phyloP scores from a whole-genome alignment of 2,888 invertebrate species.

The Morpho achilles region DNA sequence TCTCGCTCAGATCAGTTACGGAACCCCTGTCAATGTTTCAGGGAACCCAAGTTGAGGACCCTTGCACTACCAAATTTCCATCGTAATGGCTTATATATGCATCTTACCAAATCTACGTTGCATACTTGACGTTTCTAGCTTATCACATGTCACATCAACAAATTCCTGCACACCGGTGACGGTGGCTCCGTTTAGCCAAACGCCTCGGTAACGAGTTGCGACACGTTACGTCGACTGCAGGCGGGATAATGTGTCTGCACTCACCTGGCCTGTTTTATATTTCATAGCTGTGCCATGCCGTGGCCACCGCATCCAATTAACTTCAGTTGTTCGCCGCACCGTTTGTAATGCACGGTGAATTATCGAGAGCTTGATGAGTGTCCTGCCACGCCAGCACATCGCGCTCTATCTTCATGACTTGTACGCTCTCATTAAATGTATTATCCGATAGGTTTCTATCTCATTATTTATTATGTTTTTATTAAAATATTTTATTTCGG shows the following conservation, averaged over 20 bases:
- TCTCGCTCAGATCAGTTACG: no score
- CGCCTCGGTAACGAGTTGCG: conserved; percentile 38
- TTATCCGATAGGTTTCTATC: no score
- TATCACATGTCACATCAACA: conserved; percentile 47
- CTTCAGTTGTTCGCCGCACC: conserved; percentile 59
- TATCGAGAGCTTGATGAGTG: conserved; percentile 63
- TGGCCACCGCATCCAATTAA: conserved; percentile 69
- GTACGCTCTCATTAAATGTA: conserved; percentile 24
- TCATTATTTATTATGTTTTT: no score
- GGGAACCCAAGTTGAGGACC: no score
- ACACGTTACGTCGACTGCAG: conserved; percentile 39
- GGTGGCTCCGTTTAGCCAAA: conserved; percentile 37
- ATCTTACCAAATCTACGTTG: conserved; percentile 22
- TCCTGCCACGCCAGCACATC: conserved; percentile 31
- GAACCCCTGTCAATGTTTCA: no score
- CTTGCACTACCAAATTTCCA: conserved; percentile 16
- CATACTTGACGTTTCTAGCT: conserved; percentile 34
- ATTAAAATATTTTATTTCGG: no score
- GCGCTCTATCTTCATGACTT: conserved; percentile 47
- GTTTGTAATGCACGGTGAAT: conserved; percentile 64
- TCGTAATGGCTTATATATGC: conserved; percentile 17
- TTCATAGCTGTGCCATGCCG: conserved; percentile 52
- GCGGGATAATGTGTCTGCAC: conserved; percentile 41
- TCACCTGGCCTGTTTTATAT: conserved; percentile 55
- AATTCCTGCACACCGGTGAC: conserved; percentile 35